A percentile compares a stretch with the other conserved stretches of the same genome.
Conservation (phyloP, 2,888 invertebrate genomes). For the Cerastis rubricosa region DNA sequence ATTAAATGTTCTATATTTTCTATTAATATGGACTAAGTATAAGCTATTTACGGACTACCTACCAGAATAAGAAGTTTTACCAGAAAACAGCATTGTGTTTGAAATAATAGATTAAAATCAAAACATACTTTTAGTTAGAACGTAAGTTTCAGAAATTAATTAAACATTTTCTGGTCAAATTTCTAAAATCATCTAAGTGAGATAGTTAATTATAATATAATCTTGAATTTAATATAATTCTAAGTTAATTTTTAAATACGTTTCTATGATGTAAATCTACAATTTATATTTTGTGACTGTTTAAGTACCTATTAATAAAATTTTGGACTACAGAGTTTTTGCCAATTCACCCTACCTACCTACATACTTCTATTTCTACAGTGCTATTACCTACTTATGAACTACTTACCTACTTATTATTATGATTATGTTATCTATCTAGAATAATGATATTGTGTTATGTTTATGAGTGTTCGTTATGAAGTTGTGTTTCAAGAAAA, state of each 20-base stretch:
- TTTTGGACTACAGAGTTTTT: constrained; percentile 32
- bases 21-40: constrained; percentile 20
- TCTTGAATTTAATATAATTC: constrained; percentile 15
- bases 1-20: constrained; percentile 9
- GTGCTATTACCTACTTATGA: constrained; percentile 45
- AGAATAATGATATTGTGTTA: constrained; percentile 56
- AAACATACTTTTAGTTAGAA: neutral
- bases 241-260: constrained; percentile 21
- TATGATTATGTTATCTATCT: constrained; percentile 42
- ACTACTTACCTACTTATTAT: constrained; percentile 34
- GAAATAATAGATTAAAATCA: neutral
- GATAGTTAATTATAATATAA: constrained; percentile 21
- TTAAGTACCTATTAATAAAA: constrained; percentile 1
- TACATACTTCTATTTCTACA: constrained; percentile 53
- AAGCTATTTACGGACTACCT: constrained; percentile 25
- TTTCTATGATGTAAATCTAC: constrained; percentile 42
- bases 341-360: constrained; percentile 33
- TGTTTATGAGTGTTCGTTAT: constrained; percentile 58
- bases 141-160: constrained; percentile 24
- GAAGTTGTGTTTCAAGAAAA: constrained; percentile 56
- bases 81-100: constrained; percentile 16
- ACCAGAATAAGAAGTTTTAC: constrained; percentile 38
- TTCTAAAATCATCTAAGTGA: constrained; percentile 21
- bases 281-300: constrained; percentile 2
- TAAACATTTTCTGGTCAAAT: constrained; percentile 36